phyloP scores from a whole-genome alignment of 2,888 invertebrate species.

The Orthosia gothica region DNA sequence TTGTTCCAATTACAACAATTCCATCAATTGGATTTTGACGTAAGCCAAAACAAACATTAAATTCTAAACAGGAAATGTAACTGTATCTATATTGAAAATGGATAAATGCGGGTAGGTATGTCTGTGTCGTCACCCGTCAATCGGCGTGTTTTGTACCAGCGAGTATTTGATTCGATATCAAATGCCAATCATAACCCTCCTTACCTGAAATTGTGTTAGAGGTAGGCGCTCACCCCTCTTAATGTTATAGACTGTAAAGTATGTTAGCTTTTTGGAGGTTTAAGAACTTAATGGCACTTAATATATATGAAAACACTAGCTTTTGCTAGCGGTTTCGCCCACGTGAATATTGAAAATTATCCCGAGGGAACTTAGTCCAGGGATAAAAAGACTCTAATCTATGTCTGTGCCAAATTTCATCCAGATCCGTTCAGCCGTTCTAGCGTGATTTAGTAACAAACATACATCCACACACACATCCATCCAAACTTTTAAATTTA shows the following conservation, averaged over 20 bases:
- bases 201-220: conserved; percentile 42
- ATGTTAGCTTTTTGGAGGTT: too few relatives aligned
- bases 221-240: background rate
- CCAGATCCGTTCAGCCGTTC: too few relatives aligned
- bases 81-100: conserved; percentile 7
- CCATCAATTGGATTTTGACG: background rate
- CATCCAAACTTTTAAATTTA: too few relatives aligned
- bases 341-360: too few relatives aligned
- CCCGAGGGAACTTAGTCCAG: too few relatives aligned
- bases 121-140: conserved; percentile 44
- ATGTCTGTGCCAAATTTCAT: too few relatives aligned
- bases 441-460: too few relatives aligned
- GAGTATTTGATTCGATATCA: conserved; percentile 50
- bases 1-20: conserved; percentile 3
- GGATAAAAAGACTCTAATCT: too few relatives aligned
- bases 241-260: conserved; percentile 1
- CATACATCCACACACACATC: too few relatives aligned
- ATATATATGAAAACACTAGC: too few relatives aligned
- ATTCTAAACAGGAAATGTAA: conserved; percentile 20
- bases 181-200: conserved; percentile 57
- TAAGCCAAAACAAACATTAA: conserved; percentile 26
- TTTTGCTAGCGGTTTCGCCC: too few relatives aligned
- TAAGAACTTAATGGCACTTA: too few relatives aligned
- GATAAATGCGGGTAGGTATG: conserved; percentile 11
- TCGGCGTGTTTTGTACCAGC: conserved; percentile 18